Evolutionary conservation across 2,113 vertebrate genomes (phyloP), one percentile per base, ranked within the genome.

Genomic region (Heliornis fulica): DNA sequence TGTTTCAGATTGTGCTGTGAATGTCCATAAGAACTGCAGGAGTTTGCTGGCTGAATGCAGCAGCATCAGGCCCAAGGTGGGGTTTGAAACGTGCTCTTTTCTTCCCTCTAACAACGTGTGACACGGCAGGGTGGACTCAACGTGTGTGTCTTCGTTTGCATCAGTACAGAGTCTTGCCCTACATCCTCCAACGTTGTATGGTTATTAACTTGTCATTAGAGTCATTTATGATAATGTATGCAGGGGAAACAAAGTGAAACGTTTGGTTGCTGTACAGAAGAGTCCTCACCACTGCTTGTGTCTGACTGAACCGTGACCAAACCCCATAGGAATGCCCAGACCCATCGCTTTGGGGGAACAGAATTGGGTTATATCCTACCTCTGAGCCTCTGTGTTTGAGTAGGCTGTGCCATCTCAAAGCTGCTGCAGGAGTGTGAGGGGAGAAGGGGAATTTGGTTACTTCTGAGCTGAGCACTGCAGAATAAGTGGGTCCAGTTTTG

Each of bases 11-110:
- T 99, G 99, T 92, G 98, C 98, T 34, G 98, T 99, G 94, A 99
- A 99, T 65, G 98, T 99, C 96, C 99, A 99, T 96, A 99, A 98
- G 98, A 99, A 97, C 98, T 99, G 99, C 97, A 98, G 95, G 97
- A 98, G 89, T 90, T 98, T 99, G 74, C 97, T 99, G 95, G 96
- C 98, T 61, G 98, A 99, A 97, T 99, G 99, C 96, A 98, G 98
- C 97, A 98, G 97, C 97, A 93, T 56, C 96, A 99, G 96, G 96
- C 97, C 95, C 96, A 99, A 98, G 99, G 99, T 99, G 97, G 96
- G 97, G 61, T 85, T 92, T 91, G 15, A 61, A 57, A 53, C n/a
- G n/a, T n/a, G n/a, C n/a, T 45, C 41, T 80, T 2, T 60, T 86
- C 10, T 54, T 57, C n/a, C 38, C 57, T 46, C 68, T 59, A 66